Conservation (phyloP, 1,140 invertebrate genomes). For the Orchestia grillus region DNA sequence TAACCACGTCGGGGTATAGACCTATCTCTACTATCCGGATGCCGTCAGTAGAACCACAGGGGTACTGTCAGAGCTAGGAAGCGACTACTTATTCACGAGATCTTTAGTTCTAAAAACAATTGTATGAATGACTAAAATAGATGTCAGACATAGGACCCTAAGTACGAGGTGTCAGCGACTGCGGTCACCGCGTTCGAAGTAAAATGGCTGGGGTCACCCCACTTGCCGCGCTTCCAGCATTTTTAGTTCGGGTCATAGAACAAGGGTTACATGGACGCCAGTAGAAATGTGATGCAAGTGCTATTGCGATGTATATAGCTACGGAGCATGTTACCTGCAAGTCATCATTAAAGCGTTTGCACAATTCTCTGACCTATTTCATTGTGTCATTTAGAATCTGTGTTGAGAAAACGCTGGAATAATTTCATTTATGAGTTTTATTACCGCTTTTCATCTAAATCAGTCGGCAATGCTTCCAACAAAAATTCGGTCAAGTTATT, state of each 20-base stretch:
- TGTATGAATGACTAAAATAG: not conserved
- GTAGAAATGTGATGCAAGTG: not conserved
- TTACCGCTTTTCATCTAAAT: too few species aligned
- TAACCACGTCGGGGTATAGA: too few species aligned
- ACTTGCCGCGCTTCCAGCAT: not conserved
- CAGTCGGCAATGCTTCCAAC: too few species aligned
- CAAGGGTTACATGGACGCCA: not conserved
- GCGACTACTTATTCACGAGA: not conserved
- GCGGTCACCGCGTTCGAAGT: not conserved
- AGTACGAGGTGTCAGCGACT: not conserved
- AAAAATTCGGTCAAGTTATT: too few species aligned
- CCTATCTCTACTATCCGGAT: too few species aligned
- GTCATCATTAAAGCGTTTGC: not conserved
- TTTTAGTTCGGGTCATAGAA: not conserved
- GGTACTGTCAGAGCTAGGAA: not conserved
- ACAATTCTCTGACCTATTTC: not conserved
- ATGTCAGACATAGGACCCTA: not conserved
- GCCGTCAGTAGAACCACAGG: not conserved
- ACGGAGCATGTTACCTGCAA: not conserved
- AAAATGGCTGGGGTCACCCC: not conserved
- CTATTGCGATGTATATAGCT: not conserved
- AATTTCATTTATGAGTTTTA: too few species aligned
- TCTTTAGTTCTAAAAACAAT: not conserved
- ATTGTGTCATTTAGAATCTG: not conserved
- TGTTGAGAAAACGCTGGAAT: too few species aligned